Evolutionary conservation across 1,140 invertebrate species (phyloP).

Genomic region (Drosophila truncata): DNA sequence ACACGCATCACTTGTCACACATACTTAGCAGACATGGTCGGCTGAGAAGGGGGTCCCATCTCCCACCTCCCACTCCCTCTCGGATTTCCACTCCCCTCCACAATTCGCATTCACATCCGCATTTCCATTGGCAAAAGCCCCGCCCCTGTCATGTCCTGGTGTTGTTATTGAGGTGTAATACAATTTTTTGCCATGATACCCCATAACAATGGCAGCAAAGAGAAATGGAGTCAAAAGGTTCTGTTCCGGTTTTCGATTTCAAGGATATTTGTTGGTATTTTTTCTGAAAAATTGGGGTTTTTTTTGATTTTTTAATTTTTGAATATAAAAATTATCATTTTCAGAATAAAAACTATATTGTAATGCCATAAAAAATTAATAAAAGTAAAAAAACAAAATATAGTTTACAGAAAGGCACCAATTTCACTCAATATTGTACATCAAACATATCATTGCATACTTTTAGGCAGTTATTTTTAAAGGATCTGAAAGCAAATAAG

Average conservation of each 20-base stretch:
- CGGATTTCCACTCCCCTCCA: background rate
- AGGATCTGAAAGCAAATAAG: too few species aligned
- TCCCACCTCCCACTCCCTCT: background rate
- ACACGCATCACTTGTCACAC: slow-evolving; percentile 85
- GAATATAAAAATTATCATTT: too few species aligned
- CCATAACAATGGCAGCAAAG: slow-evolving; percentile 62
- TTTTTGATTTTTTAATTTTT: too few species aligned
- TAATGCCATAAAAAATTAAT: too few species aligned
- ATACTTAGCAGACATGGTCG: slow-evolving; percentile 55
- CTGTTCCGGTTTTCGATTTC: slow-evolving; percentile 1
- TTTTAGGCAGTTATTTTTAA: too few species aligned
- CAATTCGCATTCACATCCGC: slow-evolving; percentile 42
- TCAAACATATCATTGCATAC: too few species aligned
- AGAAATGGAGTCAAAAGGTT: slow-evolving; percentile 8
- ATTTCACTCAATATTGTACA: too few species aligned
- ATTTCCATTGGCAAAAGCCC: slow-evolving; percentile 27
- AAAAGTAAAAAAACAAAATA: too few species aligned
- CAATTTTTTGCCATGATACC: slow-evolving; percentile 84
- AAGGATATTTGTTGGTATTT: background rate
- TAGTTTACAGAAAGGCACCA: too few species aligned
- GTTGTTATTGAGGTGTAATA: slow-evolving; percentile 85
- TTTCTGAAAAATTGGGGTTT: too few species aligned
- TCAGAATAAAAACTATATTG: too few species aligned
- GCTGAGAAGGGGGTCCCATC: background rate
- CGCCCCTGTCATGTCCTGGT: slow-evolving; percentile 77